A percentile compares a stretch with the other conserved stretches of the same genome.
phyloP scores from a whole-genome alignment of 2,888 invertebrate species.

The Tineola bisselliella region DNA sequence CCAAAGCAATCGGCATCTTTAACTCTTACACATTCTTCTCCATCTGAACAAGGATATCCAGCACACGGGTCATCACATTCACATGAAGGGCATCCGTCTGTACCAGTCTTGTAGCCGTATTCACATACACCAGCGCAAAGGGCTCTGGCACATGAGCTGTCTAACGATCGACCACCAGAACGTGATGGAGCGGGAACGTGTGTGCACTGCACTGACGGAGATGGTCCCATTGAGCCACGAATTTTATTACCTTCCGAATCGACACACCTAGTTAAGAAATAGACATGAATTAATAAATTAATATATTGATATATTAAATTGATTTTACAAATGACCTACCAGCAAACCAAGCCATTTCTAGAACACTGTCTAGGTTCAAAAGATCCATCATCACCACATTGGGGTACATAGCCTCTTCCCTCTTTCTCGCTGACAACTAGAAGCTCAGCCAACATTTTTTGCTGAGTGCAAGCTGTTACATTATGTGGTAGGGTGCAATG shows the following conservation, averaged over 20 bases:
- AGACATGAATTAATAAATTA: no score
- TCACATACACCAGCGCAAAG: conserved; percentile 87
- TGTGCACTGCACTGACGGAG: conserved; percentile 74
- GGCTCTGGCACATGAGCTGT: conserved; percentile 69
- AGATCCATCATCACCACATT: conserved; percentile 76
- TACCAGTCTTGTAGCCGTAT: conserved; percentile 78
- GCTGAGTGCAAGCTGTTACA: conserved; percentile 81
- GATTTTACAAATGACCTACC: conserved; percentile 48
- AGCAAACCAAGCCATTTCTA: conserved; percentile 85
- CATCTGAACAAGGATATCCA: conserved; percentile 75
- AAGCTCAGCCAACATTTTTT: conserved; percentile 79
- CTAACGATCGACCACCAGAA: conserved; percentile 60
- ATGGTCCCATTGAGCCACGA: conserved; percentile 81
- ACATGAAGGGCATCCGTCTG: conserved; percentile 81
- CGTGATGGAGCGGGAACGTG: conserved; percentile 38
- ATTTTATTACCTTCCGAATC: conserved; percentile 81
- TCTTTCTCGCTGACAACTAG: conserved; percentile 81
- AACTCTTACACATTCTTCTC: conserved; percentile 79
- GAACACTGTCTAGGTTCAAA: conserved; percentile 83
- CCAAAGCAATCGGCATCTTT: conserved; percentile 73
- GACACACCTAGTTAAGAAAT: conserved; percentile 70
- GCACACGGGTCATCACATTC: conserved; percentile 88
- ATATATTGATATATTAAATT: no score
- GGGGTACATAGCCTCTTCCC: conserved; percentile 85
- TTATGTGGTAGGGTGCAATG: conserved; percentile 80